phyloP scores from a whole-genome alignment of 2,113 vertebrate genomes.

The Mormoops blainvillei region DNA sequence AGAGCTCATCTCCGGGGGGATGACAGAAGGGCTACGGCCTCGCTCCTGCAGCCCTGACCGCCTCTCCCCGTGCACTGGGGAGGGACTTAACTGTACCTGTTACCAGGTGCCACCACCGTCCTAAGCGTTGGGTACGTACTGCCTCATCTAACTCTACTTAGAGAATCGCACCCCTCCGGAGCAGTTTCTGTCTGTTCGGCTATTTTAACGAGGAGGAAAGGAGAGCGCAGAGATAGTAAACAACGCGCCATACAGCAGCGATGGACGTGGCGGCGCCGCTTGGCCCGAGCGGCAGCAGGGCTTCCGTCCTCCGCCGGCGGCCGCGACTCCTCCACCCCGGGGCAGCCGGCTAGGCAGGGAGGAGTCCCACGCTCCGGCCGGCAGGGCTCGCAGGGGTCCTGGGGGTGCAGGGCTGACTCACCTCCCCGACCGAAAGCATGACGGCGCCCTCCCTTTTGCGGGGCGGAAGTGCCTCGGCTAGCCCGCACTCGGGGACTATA shows the following conservation, averaged over 20 bases:
- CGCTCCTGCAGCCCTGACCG: neutral
- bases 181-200: rapidly evolving
- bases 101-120: neutral
- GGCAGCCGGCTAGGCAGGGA: neutral
- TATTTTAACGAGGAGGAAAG: rapidly evolving
- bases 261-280: neutral
- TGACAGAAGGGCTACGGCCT: rapidly evolving
- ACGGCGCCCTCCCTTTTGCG: rapidly evolving
- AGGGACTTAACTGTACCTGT: neutral
- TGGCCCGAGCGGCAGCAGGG: neutral
- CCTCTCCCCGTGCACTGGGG: neutral
- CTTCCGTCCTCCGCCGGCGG: neutral
- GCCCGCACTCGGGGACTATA: neutral
- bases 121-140: neutral
- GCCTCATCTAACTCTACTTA: neutral
- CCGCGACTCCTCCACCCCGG: neutral
- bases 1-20: neutral
- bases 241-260: neutral
- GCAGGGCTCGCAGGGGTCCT: neutral
- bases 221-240: neutral
- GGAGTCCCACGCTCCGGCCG: neutral
- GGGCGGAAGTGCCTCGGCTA: neutral
- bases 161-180: neutral
- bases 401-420: neutral
- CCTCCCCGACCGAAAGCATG: neutral